These are phyloP conservation scores for Mormyrus lacerda DNA, from an alignment of 2,113 vertebrate species.

Conservation along the genomic window DNA sequence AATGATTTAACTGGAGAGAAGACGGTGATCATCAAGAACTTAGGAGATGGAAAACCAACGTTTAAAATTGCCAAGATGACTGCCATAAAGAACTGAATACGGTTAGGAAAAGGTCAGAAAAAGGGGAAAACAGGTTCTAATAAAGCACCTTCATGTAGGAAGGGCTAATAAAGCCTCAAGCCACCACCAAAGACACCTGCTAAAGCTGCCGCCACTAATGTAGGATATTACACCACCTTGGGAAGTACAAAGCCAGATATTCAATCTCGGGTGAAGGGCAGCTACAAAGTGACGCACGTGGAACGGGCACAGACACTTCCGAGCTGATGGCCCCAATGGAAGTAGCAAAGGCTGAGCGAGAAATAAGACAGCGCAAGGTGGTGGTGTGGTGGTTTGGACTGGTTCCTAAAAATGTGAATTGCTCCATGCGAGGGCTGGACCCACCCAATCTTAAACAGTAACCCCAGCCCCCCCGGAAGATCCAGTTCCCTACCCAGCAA, in stretches of 20 bases:
- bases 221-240: not conserved
- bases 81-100: not conserved
- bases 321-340: not conserved
- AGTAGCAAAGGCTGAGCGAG: not conserved
- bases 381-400: not conserved
- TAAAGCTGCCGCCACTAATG: not conserved
- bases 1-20: not conserved
- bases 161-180: not conserved
- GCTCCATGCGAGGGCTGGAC: not conserved
- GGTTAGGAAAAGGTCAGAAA: not conserved
- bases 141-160: not conserved
- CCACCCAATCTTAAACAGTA: not conserved
- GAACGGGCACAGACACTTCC: not conserved
- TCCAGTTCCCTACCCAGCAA: not conserved
- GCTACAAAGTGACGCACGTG: not conserved
- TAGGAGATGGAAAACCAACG: not conserved
- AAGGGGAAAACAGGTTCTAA: not conserved
- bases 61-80: not conserved
- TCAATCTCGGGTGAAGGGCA: not conserved
- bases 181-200: not conserved
- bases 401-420: not conserved
- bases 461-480: not conserved
- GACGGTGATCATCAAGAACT: not conserved
- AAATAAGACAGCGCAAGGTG: not conserved
- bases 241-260: not conserved